Percentiles rank a stretch among this genome's conserved stretches.
phyloP scores from a whole-genome alignment of 2,888 invertebrate species.

The Rhamnusium bicolor region DNA sequence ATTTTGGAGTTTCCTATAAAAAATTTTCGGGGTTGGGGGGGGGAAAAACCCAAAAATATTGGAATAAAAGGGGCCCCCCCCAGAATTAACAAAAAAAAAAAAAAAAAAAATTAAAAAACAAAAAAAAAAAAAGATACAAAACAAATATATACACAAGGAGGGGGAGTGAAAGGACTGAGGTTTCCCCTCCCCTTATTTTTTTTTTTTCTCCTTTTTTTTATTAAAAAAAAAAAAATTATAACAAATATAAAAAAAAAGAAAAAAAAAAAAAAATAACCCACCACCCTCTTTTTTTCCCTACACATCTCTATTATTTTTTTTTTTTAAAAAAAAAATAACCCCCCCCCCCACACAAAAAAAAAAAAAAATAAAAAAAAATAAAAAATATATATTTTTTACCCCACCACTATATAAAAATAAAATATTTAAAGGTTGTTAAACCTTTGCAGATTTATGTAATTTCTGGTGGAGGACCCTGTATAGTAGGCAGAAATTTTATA shows the following conservation, averaged over 20 bases:
- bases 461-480: not conserved
- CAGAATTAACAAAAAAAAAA: not conserved
- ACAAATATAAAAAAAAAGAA: too few species aligned
- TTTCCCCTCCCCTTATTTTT: too few species aligned
- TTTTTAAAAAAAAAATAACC: too few species aligned
- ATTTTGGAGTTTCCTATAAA: not conserved
- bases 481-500: slow-evolving; percentile 15
- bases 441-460: slow-evolving; percentile 8
- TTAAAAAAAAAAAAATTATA: too few species aligned
- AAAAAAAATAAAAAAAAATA: not conserved
- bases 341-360: too few species aligned
- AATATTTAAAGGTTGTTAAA: not conserved
- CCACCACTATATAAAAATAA: slow-evolving; percentile 1
- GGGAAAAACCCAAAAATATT: not conserved
- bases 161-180: not conserved
- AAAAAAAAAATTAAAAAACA: not conserved
- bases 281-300: too few species aligned
- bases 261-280: too few species aligned
- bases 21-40: not conserved
- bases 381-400: not conserved
- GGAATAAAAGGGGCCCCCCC: not conserved
- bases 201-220: too few species aligned
- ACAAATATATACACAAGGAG: not conserved
- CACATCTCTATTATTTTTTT: too few species aligned
- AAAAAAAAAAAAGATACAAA: not conserved